Evolutionary conservation across 2,888 invertebrate genomes (phyloP).

Genomic region (Elysia crispata): DNA sequence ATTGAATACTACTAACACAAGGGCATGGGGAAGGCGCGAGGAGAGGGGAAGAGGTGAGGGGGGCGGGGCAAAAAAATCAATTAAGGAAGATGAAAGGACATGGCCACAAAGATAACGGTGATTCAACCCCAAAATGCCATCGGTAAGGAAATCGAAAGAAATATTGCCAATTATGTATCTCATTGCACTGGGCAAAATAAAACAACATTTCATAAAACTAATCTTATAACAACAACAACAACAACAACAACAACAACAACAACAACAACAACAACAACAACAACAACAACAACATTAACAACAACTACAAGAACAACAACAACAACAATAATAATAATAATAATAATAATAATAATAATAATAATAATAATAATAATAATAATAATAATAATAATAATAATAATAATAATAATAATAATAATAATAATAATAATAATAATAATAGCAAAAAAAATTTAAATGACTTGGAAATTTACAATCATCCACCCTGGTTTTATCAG

Average conservation of each 20-base stretch:
- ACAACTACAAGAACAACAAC: not conserved
- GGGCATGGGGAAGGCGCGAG: not conserved
- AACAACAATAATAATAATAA: too few relatives aligned
- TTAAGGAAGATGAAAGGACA: not conserved
- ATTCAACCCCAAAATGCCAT: not conserved
- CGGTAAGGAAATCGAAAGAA: conserved; percentile 13
- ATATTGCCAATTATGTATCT: too few relatives aligned
- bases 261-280: conserved; percentile 13
- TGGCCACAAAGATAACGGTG: conserved; percentile 5
- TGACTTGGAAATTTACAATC: too few relatives aligned
- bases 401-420: too few relatives aligned
- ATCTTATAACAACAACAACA: not conserved
- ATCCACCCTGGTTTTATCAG: too few relatives aligned
- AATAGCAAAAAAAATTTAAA: too few relatives aligned
- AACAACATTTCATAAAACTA: too few relatives aligned
- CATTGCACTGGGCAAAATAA: too few relatives aligned
- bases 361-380: not conserved
- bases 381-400: too few relatives aligned
- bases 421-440: too few relatives aligned
- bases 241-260: conserved; percentile 6
- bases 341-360: not conserved
- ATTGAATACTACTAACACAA: not conserved
- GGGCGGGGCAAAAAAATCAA: not conserved
- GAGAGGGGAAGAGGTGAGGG: not conserved
- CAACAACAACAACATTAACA: not conserved